Evolutionary conservation across 2,797 vertebrate genomes (phyloP), one percentile per base, ranked within the genome.

Genomic region (Chrysocyon brachyurus): DNA sequence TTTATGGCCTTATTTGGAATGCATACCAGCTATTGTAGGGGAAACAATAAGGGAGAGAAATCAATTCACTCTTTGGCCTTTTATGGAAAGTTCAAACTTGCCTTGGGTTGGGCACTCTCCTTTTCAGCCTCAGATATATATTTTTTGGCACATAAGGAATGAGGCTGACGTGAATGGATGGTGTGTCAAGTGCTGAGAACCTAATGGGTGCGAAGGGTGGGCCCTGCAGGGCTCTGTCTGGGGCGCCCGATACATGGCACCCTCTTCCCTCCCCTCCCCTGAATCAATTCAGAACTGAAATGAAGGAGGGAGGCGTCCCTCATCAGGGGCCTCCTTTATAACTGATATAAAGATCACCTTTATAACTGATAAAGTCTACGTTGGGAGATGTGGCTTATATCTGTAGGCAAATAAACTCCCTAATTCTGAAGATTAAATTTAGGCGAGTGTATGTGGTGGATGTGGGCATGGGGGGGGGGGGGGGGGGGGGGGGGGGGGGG

Each of bases 1-100:
- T 96, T 90, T 87, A 49, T 87, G n/a, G 40, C 31, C 63, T 57
- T 89, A 6, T 90, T 61, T 90, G 72, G 79, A 90, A 33, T 59
- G 49, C 49, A 28, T 8, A 59, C 83, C 64, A 63, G 92, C 78
- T 26, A 31, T 85, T 16, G 1, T 49, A 14, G 6, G 52, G 52
- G 8, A 31, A 64, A 63, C 22, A 24, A 68, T 28, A 28, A 56
- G 0, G 22, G 21, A 87, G 36, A 49, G 56, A 85, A 36, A 75
- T 92, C 90, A 33, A 26, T 83, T n/a, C 61, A 21, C 49, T 89
- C 24, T 0, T 21, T 57, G 82, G 81, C 59, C 78, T 72, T 85
- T 88, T 14, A 5, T 1, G 40, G 87, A n/a, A 81, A 54, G 66
- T 75, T 90, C 78, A 78, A 64, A 70, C 57, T 83, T 46, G 26